Evolutionary conservation across 2,113 vertebrate genomes (phyloP).

Genomic region (Falcunculus frontatus): DNA sequence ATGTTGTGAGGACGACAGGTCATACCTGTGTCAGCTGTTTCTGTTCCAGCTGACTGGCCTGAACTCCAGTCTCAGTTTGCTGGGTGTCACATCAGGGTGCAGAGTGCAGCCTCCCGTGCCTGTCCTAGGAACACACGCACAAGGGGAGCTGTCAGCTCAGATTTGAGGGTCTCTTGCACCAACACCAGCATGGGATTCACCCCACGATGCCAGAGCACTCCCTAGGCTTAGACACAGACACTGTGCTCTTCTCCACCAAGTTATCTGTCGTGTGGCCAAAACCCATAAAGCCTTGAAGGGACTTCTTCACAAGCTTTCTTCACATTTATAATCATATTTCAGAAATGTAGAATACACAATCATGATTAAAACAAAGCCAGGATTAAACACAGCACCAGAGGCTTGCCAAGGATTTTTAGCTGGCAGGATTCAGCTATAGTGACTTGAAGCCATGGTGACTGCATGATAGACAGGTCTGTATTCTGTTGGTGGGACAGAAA

Average conservation of each 20-base stretch:
- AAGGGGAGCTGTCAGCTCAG: neutral
- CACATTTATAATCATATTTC: neutral
- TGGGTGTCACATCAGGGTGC: neutral
- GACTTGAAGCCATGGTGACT: neutral
- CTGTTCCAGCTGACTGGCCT: neutral
- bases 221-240: neutral
- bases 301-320: neutral
- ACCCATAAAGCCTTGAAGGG: neutral
- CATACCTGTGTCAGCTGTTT: neutral
- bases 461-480: neutral
- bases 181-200: neutral
- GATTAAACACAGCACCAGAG: neutral
- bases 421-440: neutral
- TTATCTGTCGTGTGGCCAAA: neutral
- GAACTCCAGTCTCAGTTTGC: neutral
- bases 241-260: neutral
- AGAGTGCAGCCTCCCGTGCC: neutral
- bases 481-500: neutral
- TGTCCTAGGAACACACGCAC: neutral
- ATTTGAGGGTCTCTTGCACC: neutral
- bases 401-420: neutral
- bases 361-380: neutral
- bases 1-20: neutral
- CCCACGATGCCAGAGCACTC: neutral
- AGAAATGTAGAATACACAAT: neutral